Evolutionary conservation across 1,140 invertebrate species (phyloP).

Genomic region (Ceratitis capitata): DNA sequence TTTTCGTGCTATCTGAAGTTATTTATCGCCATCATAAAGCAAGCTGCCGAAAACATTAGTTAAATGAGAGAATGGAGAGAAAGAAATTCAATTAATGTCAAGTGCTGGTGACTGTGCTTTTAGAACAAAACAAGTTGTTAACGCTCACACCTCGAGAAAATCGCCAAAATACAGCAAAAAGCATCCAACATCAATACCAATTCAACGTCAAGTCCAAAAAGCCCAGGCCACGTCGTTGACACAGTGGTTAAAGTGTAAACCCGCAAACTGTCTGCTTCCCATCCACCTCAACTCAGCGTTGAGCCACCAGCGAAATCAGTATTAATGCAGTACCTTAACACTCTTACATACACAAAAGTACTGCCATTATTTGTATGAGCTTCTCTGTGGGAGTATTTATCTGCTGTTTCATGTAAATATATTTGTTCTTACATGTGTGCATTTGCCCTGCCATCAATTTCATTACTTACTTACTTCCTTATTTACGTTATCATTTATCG

Average conservation of each 20-base stretch:
- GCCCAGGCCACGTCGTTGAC: background rate
- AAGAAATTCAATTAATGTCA: constrained; percentile 45
- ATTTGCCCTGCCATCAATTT: constrained; percentile 7
- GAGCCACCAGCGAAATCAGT: background rate
- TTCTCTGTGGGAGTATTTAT: background rate
- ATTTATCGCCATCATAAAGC: background rate
- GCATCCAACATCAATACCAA: constrained; percentile 10
- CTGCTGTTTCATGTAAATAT: background rate
- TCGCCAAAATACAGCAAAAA: background rate
- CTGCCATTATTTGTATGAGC: background rate
- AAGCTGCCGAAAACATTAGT: background rate
- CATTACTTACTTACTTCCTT: no score
- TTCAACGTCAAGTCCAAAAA: background rate
- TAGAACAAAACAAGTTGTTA: constrained; percentile 30
- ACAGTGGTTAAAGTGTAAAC: constrained; percentile 30
- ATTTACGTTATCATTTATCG: constrained; percentile 21
- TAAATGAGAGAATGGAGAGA: constrained; percentile 3
- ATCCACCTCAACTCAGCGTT: background rate
- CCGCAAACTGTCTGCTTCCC: background rate
- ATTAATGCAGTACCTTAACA: background rate
- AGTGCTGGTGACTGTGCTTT: constrained; percentile 29
- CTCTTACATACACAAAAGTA: background rate
- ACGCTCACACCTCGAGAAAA: constrained; percentile 38
- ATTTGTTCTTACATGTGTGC: background rate
- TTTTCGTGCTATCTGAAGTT: constrained; percentile 12